A percentile compares a stretch with the other conserved stretches of the same genome.
phyloP scores from a whole-genome alignment of 2,888 invertebrate species.

The Nemotelus pantherinus region DNA sequence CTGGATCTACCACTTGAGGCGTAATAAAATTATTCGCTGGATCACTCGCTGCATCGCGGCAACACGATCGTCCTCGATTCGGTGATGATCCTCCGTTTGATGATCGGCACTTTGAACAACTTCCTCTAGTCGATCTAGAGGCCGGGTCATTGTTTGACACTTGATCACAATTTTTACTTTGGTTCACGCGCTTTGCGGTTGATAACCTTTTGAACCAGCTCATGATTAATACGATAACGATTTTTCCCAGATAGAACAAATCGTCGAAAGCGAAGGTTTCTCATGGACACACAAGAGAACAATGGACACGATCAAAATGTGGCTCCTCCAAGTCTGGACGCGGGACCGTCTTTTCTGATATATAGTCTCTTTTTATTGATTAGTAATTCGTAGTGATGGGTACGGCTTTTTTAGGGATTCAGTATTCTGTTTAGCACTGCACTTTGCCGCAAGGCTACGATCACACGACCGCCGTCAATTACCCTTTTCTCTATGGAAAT shows the following conservation, averaged over 20 bases:
- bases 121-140: not conserved
- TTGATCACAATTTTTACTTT: slow-evolving; percentile 50
- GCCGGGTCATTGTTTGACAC: not conserved
- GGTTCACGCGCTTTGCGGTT: slow-evolving; percentile 68
- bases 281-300: slow-evolving; percentile 65
- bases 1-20: slow-evolving; percentile 58
- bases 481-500: slow-evolving; percentile 24
- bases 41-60: not conserved
- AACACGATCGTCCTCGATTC: not conserved
- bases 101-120: not conserved
- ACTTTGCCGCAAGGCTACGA: not conserved
- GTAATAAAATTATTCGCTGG: not conserved
- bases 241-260: slow-evolving; percentile 72
- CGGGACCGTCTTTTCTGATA: no score
- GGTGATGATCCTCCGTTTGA: not conserved
- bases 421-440: not conserved
- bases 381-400: no score
- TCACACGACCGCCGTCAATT: not conserved
- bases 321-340: no score
- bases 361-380: no score
- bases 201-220: slow-evolving; percentile 74
- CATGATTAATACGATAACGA: slow-evolving; percentile 71
- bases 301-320: no score
- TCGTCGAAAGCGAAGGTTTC: slow-evolving; percentile 71
- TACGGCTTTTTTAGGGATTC: no score